Percentiles rank a stretch among this genome's conserved stretches.
phyloP scores from a whole-genome alignment of 2,113 vertebrate species.

The Vidua macroura region DNA sequence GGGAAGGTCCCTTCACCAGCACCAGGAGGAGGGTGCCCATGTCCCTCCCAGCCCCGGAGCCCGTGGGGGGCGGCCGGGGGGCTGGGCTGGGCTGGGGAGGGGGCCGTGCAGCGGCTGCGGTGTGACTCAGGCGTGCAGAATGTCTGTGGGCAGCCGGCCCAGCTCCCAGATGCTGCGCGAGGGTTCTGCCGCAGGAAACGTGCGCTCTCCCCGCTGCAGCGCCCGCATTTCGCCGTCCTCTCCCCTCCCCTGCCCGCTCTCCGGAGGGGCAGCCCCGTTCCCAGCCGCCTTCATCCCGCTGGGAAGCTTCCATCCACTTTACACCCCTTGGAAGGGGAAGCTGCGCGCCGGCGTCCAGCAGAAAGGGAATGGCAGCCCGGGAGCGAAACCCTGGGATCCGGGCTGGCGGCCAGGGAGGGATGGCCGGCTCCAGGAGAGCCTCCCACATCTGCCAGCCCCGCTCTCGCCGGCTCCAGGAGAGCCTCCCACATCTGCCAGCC shows the following conservation, averaged over 20 bases:
- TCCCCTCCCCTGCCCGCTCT: neutral
- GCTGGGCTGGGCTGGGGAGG: neutral
- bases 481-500: neutral
- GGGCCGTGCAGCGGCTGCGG: neutral
- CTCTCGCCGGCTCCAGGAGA: neutral
- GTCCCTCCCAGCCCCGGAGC: neutral
- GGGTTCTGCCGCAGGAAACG: neutral
- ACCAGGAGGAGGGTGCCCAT: accelerated
- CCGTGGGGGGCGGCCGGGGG: accelerated
- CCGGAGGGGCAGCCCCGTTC: accelerated
- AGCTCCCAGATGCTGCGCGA: conserved; percentile 44
- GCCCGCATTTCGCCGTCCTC: accelerated
- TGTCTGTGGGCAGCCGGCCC: conserved; percentile 64
- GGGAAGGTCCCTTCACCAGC: neutral
- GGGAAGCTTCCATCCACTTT: neutral
- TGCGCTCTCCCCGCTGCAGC: neutral
- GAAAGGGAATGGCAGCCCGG: neutral
- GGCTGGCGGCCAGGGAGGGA: neutral
- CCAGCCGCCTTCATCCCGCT: neutral
- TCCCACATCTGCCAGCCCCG: neutral
- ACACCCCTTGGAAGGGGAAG: neutral
- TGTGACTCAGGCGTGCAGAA: conserved; percentile 61
- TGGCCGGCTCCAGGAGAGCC: neutral
- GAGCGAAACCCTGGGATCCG: neutral
- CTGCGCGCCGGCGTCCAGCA: accelerated